Percentiles rank a stretch among this genome's conserved stretches.
phyloP scores from a whole-genome alignment of 92 coral and sea anemone genomes.

The Zoanthus solanderi region DNA sequence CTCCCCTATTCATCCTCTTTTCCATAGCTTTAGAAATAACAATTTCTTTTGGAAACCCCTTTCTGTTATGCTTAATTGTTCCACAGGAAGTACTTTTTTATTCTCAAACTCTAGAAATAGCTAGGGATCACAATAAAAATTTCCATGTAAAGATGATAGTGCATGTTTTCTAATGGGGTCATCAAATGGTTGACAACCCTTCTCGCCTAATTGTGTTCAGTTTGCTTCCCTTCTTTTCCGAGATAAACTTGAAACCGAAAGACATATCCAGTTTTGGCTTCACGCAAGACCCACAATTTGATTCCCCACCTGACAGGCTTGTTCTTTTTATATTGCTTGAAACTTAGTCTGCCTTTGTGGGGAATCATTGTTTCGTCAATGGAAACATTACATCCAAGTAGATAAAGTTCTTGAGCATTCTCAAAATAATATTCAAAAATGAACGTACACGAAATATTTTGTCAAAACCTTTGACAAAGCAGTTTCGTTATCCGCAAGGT shows the following conservation, averaged over 20 bases:
- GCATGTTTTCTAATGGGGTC: neutral
- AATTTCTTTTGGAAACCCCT: too few species aligned
- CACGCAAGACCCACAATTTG: neutral
- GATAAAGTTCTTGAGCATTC: constrained; percentile 25
- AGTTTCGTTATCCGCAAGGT: constrained; percentile 45
- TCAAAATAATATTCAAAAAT: constrained; percentile 12
- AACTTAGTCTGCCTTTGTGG: constrained; percentile 47
- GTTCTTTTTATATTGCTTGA: constrained; percentile 49
- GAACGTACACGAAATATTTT: constrained; percentile 10
- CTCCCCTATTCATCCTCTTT: too few species aligned
- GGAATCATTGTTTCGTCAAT: constrained; percentile 58
- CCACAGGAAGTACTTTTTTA: neutral
- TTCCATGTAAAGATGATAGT: neutral
- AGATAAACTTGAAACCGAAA: neutral
- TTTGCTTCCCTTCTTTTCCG: neutral
- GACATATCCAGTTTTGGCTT: neutral
- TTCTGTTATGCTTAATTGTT: neutral
- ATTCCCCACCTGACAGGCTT: constrained; percentile 30
- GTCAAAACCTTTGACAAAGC: constrained; percentile 59
- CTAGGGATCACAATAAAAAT: neutral
- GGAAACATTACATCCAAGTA: constrained; percentile 2
- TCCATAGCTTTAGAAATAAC: too few species aligned
- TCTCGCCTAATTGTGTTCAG: neutral
- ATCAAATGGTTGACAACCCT: neutral
- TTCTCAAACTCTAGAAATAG: neutral